Evolutionary conservation across 2,113 vertebrate genomes (phyloP), one percentile per base, ranked within the genome.

Genomic region (Paradisaea rubra): DNA sequence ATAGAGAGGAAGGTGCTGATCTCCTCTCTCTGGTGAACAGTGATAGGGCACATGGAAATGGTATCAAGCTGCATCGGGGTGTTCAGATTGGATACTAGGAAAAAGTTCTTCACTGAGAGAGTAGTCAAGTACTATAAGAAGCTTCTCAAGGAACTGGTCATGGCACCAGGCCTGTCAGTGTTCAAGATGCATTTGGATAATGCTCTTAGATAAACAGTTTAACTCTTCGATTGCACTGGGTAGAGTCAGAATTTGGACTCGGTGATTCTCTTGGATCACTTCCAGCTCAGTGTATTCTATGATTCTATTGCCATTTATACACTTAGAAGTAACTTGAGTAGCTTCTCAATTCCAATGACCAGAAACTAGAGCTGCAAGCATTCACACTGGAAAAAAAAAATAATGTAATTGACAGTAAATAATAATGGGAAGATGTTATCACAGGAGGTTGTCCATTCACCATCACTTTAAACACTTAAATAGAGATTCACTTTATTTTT

Each of bases 61-160:
- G 10, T 15, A 31, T 44, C 35, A 57, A 42, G 14, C 14, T 72
- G 31, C 25, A 49, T 8, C 0, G 12, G 14, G 1, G 1, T 17
- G 22, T 59, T 66, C 44, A 66, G 3, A 35, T 7, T 31, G 35
- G 14, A 6, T 54, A 27, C 8, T 19, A 14, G 22, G 49, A 21
- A 20, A 56, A 63, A 11, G 2, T 33, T 83, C 49, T 56, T 69
- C 27, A 17, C 27, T 77, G 18, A 42, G 30, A 63, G 13, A 31
- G 4, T 42, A 28, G 10, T 70, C 18, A 56, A 13, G 14, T 24
- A 21, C 5, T 39, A 7, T 9, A 68, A 63, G 15, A 83, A 49
- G 13, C 15, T 82, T 54, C 15, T 47, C 27, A 70, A 22, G 41
- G 12, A 69, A 16, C 15, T 69, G 15, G 9, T 28, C 21, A 31